phyloP scores from a whole-genome alignment of 2,113 vertebrate species.

The Vidua chalybeata region DNA sequence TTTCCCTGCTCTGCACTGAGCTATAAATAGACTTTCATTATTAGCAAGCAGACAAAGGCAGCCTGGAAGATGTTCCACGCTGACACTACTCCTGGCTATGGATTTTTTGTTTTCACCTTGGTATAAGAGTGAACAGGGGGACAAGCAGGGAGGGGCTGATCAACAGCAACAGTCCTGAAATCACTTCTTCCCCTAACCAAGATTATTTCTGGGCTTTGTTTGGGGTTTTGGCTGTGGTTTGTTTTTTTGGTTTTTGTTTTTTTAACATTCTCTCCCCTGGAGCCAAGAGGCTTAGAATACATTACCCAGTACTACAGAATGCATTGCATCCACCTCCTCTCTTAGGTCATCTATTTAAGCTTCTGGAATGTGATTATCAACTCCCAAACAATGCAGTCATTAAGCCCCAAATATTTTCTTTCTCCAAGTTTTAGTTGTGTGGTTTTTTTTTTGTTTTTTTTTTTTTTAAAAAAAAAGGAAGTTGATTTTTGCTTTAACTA shows the following conservation, averaged over 20 bases:
- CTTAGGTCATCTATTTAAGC: not conserved
- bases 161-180: not conserved
- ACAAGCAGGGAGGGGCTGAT: not conserved
- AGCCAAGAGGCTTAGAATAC: not conserved
- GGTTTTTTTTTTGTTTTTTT: not conserved
- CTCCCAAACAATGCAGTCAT: not conserved
- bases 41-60: conserved; percentile 66
- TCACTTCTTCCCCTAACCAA: not conserved
- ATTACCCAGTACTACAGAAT: not conserved
- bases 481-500: not conserved
- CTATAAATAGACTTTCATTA: conserved; percentile 68
- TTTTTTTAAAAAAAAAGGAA: not conserved
- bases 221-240: not conserved
- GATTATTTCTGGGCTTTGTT: not conserved
- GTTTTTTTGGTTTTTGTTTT: not conserved
- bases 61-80: conserved; percentile 44
- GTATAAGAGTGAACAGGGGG: not conserved
- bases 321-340: not conserved
- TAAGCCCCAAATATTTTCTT: not conserved
- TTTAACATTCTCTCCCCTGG: not conserved
- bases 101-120: conserved; percentile 66
- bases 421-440: not conserved
- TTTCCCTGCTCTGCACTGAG: conserved; percentile 31
- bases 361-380: not conserved
- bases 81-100: conserved; percentile 21